Base-by-base conservation (phyloP, 2,888 invertebrate species). In the Drosophila buzzatii region DNA sequence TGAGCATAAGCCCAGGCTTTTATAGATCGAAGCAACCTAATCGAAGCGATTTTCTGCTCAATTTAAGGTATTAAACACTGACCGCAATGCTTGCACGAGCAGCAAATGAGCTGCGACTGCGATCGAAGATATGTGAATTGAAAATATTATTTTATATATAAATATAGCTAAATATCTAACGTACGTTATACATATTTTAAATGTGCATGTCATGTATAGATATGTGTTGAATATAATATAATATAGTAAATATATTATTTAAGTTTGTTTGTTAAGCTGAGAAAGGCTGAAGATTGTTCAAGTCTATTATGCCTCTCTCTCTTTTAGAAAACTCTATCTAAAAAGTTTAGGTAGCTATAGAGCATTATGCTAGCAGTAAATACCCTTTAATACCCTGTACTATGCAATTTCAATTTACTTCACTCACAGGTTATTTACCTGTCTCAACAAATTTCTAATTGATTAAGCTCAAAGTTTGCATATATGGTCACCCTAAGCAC, bases 81-180 rank as follows among this genome's bases (percentile, higher is more conserved):
- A 0, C 4, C 20, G 23, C 1, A 52, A 39, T 55, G 85, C 76
- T 20, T 73, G 63, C 81, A 53, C 64, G 31, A 62, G 33, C 72
- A 69, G 31, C 61, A 76, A 85, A 85, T 89, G 72, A 72, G 27
- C 80, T 56, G 35, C 35, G 37, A 45, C 74, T 5, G 9, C 8
- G 37, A 62, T 37, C 14, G 6, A 1, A 20, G 39, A 55, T 61
- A 58, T 33, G 9, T 55, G 4, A 42, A 20, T 42, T 41, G 18
- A 33, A 23, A 1, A 9, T 1, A 4, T 27, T 14, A 14, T 45
- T 14, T 7, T 27, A n/a, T 10, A n/a, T n/a, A 37, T 16, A 16
- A 0, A 20, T 14, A 20, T 51, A 33, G 2, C 8, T n/a, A 10
- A n/a, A n/a, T n/a, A n/a, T n/a, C n/a, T n/a, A n/a, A n/a, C n/a